A percentile compares a stretch with the other conserved stretches of the same genome.
These are phyloP conservation scores for Acrocephalus scirpaceus DNA, from an alignment of 2,797 vertebrate species.

Conservation along the genomic window DNA sequence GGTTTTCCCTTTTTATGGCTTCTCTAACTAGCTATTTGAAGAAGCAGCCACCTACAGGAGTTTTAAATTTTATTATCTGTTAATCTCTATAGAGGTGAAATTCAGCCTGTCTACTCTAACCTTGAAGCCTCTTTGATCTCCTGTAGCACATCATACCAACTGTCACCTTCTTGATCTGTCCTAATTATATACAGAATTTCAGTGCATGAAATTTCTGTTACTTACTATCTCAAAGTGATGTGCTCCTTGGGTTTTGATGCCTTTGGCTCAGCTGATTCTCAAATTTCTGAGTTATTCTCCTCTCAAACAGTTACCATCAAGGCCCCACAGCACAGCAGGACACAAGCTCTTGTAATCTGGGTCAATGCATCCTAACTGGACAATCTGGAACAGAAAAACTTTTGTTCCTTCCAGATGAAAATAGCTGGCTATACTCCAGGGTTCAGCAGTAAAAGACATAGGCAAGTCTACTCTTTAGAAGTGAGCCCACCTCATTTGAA, in stretches of 20 bases:
- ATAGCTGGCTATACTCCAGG: background rate
- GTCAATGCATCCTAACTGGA: background rate
- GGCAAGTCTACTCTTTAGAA: background rate
- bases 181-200: slow-evolving; percentile 22
- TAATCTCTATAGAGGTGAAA: slow-evolving; percentile 6
- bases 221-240: background rate
- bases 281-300: background rate
- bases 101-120: slow-evolving; percentile 10
- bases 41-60: slow-evolving; percentile 3
- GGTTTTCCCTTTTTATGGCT: background rate
- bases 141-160: background rate
- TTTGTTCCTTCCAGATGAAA: background rate
- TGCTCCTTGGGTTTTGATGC: background rate
- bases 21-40: background rate
- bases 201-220: background rate
- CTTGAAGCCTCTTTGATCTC: slow-evolving; percentile 35
- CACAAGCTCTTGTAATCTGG: background rate
- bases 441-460: background rate
- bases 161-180: slow-evolving; percentile 15
- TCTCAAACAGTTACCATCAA: background rate
- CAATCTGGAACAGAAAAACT: background rate
- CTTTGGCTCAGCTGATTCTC: background rate
- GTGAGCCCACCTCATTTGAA: background rate
- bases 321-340: background rate
- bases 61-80: slow-evolving; percentile 24